Evolutionary conservation across 2,888 invertebrate genomes (phyloP), one percentile per base, ranked within the genome.

Genomic region (Hanleya hanleyi): DNA sequence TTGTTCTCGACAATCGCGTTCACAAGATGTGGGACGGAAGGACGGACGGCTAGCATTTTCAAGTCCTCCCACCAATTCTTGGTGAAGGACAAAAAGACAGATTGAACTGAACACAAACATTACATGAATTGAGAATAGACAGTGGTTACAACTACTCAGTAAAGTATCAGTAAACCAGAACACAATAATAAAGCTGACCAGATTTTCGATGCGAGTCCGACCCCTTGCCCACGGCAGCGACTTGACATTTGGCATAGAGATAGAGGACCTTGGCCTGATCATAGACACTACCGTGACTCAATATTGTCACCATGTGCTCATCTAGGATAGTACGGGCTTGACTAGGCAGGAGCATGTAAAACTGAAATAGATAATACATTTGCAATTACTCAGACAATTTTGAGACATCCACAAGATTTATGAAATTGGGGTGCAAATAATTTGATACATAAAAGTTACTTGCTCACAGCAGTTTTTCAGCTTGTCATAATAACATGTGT

Each of bases 231-330:
- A 78, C 77, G 69, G 82, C 74, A n/a, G 95, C 95, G 51, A 96
- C 92, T 35, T 94, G 91, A 88, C 96, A 96, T 86, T 95, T 95
- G 0, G 95, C 94, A 84, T 95, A 95, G 18, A 96, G 91, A 73
- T 96, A 92, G 85, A 94, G 92, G 0, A 94, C 94, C 91, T 95
- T 93, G 0, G 95, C 96, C 85, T 94, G 93, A 88, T 97, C 96
- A 83, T 94, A 95, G 32, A 94, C 92, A 22, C 95, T 95, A 0
- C 96, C 96, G 86, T 96, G 95, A 0, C 95, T 94, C 88, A 96
- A 93, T 65, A 96, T 92, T 37, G 93, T 92, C 7, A 94, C 93
- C 84, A 96, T 92, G 70, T 94, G 93, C 89, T 93, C 93, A 79
- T 95, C 94, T 0, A 95, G 92, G 15, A 95, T 91, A 76, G 92